Conservation (phyloP, 1,140 invertebrate genomes). For the Scylla paramamosain region DNA sequence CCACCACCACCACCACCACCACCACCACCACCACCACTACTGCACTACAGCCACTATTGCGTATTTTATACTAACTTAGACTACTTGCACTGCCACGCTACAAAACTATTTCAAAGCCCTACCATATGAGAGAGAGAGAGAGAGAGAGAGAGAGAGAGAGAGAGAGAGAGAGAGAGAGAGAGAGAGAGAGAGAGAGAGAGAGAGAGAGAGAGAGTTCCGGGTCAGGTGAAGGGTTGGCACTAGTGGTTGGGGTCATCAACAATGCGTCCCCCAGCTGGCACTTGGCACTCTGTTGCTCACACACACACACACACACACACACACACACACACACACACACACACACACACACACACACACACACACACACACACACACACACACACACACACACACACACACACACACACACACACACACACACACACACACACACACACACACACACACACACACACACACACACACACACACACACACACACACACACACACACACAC, state of each 20-base stretch:
- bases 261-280: constrained; percentile 7
- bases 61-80: no score
- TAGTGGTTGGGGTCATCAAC: neutral
- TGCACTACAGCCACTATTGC: no score
- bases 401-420: constrained; percentile 42
- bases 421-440: constrained; percentile 28
- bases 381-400: constrained; percentile 46
- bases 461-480: constrained; percentile 12
- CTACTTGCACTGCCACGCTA: no score
- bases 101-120: no score
- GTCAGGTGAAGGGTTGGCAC: neutral
- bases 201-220: constrained; percentile 4
- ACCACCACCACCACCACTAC: no score
- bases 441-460: constrained; percentile 48
- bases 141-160: constrained; percentile 31
- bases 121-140: neutral
- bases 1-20: no score
- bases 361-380: constrained; percentile 43
- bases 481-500: constrained; percentile 48
- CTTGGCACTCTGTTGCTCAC: neutral
- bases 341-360: constrained; percentile 43
- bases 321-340: constrained; percentile 48
- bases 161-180: constrained; percentile 28
- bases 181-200: constrained; percentile 33
- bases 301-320: constrained; percentile 35